phyloP scores from a whole-genome alignment of 2,113 vertebrate species.

The Polypterus senegalus region DNA sequence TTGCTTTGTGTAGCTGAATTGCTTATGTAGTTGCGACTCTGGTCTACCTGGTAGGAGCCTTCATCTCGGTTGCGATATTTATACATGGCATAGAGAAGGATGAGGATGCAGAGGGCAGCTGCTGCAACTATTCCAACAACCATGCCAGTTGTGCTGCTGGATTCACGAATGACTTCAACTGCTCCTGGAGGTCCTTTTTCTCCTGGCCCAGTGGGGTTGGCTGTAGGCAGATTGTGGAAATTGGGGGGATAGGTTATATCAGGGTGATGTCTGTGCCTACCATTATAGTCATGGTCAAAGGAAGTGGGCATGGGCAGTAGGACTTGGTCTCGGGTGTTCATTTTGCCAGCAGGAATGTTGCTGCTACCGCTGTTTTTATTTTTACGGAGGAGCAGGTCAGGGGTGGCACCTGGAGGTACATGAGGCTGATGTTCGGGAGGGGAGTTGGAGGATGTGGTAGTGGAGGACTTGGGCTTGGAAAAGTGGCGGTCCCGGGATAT shows the following conservation, averaged over 20 bases:
- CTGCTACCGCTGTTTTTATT: constrained; percentile 27
- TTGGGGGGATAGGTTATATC: constrained; percentile 72
- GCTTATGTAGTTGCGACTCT: constrained; percentile 76
- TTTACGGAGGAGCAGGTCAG: constrained; percentile 52
- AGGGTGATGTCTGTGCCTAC: constrained; percentile 54
- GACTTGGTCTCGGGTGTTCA: constrained; percentile 85
- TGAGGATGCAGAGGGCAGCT: constrained; percentile 88
- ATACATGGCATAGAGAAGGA: constrained; percentile 96
- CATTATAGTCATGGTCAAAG: constrained; percentile 57
- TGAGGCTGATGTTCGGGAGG: constrained; percentile 46
- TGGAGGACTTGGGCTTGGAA: constrained; percentile 45
- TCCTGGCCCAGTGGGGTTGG: constrained; percentile 68
- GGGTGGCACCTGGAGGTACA: constrained; percentile 55
- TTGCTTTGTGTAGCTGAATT: constrained; percentile 70
- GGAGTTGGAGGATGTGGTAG: constrained; percentile 45
- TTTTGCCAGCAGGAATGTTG: constrained; percentile 74
- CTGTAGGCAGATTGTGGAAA: constrained; percentile 87
- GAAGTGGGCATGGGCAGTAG: constrained; percentile 69
- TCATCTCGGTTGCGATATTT: constrained; percentile 93
- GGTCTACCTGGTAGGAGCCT: constrained; percentile 84
- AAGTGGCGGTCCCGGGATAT: constrained; percentile 53
- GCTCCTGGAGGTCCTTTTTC: constrained; percentile 72
- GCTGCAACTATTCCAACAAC: constrained; percentile 91
- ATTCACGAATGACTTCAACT: constrained; percentile 84
- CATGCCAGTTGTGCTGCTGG: constrained; percentile 92